Conservation (phyloP, 2,797 vertebrate species). For the Falco biarmicus region DNA sequence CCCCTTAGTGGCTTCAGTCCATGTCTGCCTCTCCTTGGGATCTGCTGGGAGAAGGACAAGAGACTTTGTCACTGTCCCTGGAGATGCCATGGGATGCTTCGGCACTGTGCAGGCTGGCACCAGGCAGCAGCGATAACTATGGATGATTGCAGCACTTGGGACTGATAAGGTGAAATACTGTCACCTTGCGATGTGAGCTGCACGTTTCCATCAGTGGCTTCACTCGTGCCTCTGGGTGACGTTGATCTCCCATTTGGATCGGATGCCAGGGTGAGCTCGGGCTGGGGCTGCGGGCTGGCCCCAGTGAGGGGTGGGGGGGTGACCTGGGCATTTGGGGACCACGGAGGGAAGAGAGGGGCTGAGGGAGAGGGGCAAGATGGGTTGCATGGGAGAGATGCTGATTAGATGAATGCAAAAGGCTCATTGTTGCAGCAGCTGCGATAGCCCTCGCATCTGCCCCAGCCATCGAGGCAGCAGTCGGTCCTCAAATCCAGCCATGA, state of each 20-base stretch:
- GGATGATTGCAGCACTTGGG: background rate
- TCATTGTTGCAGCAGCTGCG: background rate
- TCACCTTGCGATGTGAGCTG: background rate
- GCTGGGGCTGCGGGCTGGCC: background rate
- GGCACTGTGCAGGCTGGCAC: background rate
- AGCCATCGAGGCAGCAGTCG: background rate
- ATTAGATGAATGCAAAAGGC: fast-evolving
- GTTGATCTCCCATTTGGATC: fast-evolving
- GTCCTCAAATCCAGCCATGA: background rate
- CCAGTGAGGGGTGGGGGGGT: fast-evolving
- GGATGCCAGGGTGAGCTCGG: background rate
- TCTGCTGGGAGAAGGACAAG: background rate
- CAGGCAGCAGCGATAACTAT: background rate
- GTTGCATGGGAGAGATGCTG: background rate
- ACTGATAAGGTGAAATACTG: conserved; percentile 8
- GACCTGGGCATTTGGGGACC: fast-evolving
- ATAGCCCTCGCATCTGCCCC: fast-evolving
- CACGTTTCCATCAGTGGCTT: fast-evolving
- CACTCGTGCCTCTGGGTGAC: fast-evolving
- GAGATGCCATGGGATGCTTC: fast-evolving
- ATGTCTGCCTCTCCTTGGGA: background rate
- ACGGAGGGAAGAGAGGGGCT: background rate
- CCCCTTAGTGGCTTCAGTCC: background rate
- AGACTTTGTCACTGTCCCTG: background rate
- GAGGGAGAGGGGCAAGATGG: background rate